These are phyloP conservation scores for Drosophila mulleri DNA, from an alignment of 2,888 invertebrate genomes.

Conservation along the genomic window DNA sequence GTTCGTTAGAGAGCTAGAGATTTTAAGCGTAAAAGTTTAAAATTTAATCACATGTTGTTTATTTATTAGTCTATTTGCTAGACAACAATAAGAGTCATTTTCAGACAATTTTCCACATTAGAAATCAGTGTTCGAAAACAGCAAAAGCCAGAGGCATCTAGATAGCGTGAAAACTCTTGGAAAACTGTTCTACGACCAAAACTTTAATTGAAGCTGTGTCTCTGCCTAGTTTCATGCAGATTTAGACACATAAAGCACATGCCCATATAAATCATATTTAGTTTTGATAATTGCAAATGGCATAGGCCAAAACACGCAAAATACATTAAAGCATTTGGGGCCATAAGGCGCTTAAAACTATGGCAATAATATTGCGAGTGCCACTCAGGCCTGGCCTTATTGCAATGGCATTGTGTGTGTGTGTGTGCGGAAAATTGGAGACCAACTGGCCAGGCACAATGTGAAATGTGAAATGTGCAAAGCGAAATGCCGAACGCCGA, in stretches of 20 bases:
- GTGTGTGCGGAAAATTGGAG: background rate
- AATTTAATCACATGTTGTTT: background rate
- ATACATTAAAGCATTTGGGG: slow-evolving; percentile 11
- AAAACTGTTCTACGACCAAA: background rate
- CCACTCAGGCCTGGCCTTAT: slow-evolving; percentile 5
- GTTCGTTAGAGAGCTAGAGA: too few species aligned
- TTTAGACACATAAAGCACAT: background rate
- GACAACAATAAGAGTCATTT: background rate
- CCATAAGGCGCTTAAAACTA: slow-evolving; percentile 27
- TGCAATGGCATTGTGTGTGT: background rate
- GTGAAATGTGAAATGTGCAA: slow-evolving; percentile 3
- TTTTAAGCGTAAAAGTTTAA: too few species aligned
- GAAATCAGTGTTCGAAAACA: too few species aligned
- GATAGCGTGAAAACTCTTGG: background rate
- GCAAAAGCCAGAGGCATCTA: background rate
- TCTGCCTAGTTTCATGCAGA: background rate
- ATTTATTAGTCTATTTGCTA: background rate
- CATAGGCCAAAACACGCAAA: background rate
- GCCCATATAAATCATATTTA: slow-evolving; percentile 8
- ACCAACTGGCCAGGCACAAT: slow-evolving; percentile 2
- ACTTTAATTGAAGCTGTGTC: background rate
- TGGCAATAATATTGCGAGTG: slow-evolving; percentile 7
- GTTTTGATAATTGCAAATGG: background rate
- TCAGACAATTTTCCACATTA: background rate
- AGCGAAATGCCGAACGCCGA: background rate